Evolutionary conservation across 1,140 invertebrate genomes (phyloP).

Genomic region (Subanguina moxae): DNA sequence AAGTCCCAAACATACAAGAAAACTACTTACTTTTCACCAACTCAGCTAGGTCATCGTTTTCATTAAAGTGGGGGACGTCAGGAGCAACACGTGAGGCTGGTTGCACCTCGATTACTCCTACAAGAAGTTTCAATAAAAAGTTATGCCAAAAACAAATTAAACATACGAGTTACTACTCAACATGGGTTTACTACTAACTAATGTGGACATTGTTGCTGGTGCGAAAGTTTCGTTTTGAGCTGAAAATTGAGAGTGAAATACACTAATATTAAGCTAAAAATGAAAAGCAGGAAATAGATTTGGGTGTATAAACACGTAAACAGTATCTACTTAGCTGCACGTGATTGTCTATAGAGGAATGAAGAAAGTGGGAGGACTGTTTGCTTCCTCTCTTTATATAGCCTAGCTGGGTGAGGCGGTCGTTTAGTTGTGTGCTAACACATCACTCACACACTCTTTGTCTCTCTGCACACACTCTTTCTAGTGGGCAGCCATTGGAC

Average conservation of each 20-base stretch:
- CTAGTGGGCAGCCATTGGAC: too few species aligned
- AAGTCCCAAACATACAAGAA: too few species aligned
- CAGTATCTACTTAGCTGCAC: too few species aligned
- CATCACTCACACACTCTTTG: too few species aligned
- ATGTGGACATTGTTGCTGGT: constrained; percentile 25
- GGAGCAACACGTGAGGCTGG: constrained; percentile 46
- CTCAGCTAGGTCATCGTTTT: constrained; percentile 29
- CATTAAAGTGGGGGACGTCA: constrained; percentile 43
- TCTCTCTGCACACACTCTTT: too few species aligned
- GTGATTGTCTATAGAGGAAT: neutral
- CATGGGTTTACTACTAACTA: constrained; percentile 28
- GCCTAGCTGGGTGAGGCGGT: neutral
- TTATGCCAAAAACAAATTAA: neutral
- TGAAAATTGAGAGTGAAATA: too few species aligned
- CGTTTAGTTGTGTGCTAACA: too few species aligned
- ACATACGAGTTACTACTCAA: constrained; percentile 33
- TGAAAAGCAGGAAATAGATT: too few species aligned
- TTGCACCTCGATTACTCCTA: constrained; percentile 39
- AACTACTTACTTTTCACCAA: constrained; percentile 44
- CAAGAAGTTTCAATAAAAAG: constrained; percentile 12
- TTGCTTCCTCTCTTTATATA: neutral
- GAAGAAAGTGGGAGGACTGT: neutral
- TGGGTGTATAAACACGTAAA: too few species aligned
- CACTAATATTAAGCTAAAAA: too few species aligned
- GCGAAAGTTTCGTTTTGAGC: neutral